Base-by-base conservation (phyloP, 2,797 vertebrate species). In the Synanceia verrucosa region DNA sequence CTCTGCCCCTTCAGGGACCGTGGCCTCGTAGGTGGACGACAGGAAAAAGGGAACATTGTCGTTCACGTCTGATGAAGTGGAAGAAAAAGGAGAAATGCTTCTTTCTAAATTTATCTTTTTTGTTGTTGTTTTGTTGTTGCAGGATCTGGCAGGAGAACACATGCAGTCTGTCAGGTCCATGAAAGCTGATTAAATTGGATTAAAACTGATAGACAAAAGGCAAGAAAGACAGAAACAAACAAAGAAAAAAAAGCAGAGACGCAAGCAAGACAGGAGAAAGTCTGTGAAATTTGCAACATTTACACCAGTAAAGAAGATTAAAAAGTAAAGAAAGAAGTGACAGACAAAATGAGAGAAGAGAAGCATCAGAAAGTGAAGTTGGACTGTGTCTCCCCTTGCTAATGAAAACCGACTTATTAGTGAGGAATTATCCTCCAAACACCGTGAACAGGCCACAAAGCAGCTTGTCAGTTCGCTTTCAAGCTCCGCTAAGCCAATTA, bases 31-130 rank as follows among this genome's bases (percentile, higher is more conserved):
- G 41, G 93, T 95, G 74, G 95, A 95, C 5, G 96, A 96, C 83
- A 95, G 53, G 78, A 97, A 97, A 92, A 97, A 97, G 1, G 96
- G 96, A 48, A 97, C 95, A 2, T 97, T 97, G 88, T 97, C 96
- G 75, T 97, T 97, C 48, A 97, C 95, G 65, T 97, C 96, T 97
- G 92, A 63, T 2, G 6, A 19, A 61, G 1, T 43, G 23, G 29
- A 48, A 60, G 14, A 34, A 33, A 31, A 16, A 3, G 11, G 24
- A 21, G 9, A 50, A 31, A 21, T 6, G 29, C 2, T 39, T 19
- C 19, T 58, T 39, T 7, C 36, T 61, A n/a, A 64, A 73, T 62
- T 5, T 36, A 52, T 68, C 26, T 24, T 56, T 50, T n/a, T n/a
- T 43, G 4, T 10, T 19, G 23, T 51, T 21, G 34, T 60, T 39